These are phyloP conservation scores for Trissoscelio sp. DNA, from an alignment of 2,888 invertebrate genomes.

Conservation along the genomic window DNA sequence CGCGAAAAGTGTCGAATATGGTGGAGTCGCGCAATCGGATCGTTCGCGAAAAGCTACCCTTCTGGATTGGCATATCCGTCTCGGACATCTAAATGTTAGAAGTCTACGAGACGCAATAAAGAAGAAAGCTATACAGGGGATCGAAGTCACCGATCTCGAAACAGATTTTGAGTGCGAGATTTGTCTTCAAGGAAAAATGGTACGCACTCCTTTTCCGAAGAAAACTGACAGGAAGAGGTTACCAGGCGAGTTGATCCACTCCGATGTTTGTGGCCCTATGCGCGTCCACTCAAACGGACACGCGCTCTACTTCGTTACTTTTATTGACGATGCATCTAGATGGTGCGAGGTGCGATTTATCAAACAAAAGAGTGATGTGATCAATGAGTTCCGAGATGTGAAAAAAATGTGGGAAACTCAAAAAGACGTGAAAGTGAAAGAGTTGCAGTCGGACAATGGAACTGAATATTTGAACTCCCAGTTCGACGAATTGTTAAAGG, in stretches of 20 bases:
- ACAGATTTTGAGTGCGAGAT: slow-evolving; percentile 53
- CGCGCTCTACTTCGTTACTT: slow-evolving; percentile 68
- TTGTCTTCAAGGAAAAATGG: slow-evolving; percentile 66
- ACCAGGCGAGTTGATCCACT: slow-evolving; percentile 68
- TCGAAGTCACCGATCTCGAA: slow-evolving; percentile 9
- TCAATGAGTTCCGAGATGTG: neutral
- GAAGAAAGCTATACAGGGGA: neutral
- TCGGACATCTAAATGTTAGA: slow-evolving; percentile 34
- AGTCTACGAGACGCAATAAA: neutral
- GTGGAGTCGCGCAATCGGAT: neutral
- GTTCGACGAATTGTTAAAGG: neutral
- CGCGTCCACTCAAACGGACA: slow-evolving; percentile 67
- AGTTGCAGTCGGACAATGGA: slow-evolving; percentile 11
- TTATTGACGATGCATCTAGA: slow-evolving; percentile 69
- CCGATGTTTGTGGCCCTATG: slow-evolving; percentile 70
- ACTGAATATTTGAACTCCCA: slow-evolving; percentile 1
- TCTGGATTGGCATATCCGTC: slow-evolving; percentile 10
- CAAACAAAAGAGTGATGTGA: slow-evolving; percentile 24
- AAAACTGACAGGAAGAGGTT: slow-evolving; percentile 38
- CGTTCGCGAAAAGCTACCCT: slow-evolving; percentile 1
- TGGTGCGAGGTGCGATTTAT: slow-evolving; percentile 39
- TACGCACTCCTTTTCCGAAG: slow-evolving; percentile 62
- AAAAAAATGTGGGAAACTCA: slow-evolving; percentile 5
- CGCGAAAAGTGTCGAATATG: neutral
- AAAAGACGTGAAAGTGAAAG: neutral